Evolutionary conservation across 1,140 invertebrate genomes (phyloP), one percentile per base, ranked within the genome.

Genomic region (Nylanderia fulva): DNA sequence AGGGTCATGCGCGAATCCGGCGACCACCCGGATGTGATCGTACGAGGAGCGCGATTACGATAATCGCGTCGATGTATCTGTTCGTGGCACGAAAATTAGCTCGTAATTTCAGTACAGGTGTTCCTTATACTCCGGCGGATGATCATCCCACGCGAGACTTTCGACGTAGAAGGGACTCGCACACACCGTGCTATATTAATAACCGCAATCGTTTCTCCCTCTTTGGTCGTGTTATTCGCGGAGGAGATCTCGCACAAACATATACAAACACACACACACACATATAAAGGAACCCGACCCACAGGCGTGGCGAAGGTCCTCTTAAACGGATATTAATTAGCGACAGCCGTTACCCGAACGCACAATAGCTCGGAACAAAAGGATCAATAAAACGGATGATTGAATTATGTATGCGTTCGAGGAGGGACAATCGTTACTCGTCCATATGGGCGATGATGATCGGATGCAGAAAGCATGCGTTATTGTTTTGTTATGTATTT

Each of bases 1-100:
- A 36, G 18, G 52, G 77, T 80, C 27, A 71, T 60, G 77, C 66
- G 42, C 48, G 64, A 72, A 72, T 82, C 77, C 11, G 27, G 36
- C 66, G 77, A 69, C 63, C 76, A 87, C 76, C 76, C 85, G 76
- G 85, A 87, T 86, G 77, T 61, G 48, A 68, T 15, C 15, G 24
- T 45, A 54, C 45, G 61, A 69, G 76, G 15, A 80, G 56, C 61
- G 54, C 21, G 84, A 83, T 86, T 83, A 87, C 61, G 52, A 61
- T 64, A 69, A 80, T 83, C 60, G 27, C 69, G 27, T 83, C 60
- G 36, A 42, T 60, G 58, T 48, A 66, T 74, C 24, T 15, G 36
- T 36, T 29, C 21, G 45, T 21, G 60, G 63, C 29, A 77, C 82
- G 61, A 82, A 83, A 90, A 89, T 89, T 91, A 89, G 74, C 84